Base-by-base conservation (phyloP, 2,113 vertebrate genomes). In the Actinemys pallida region DNA sequence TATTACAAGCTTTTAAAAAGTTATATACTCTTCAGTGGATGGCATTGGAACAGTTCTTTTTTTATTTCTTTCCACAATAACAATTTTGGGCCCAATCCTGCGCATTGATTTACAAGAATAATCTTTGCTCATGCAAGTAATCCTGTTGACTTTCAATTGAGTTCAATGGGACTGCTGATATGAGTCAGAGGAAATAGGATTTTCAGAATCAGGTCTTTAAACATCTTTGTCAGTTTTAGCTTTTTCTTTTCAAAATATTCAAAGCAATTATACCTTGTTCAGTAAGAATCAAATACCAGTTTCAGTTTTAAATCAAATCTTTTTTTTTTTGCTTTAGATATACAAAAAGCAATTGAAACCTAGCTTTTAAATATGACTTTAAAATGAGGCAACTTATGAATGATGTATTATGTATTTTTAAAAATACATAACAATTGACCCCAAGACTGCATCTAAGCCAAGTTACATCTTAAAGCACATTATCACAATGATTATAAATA, bases 61-160 rank as follows among this genome's bases (percentile, higher is more conserved):
- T 87, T 4, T 2, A 39, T 19, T 90, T 50, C 91, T 90, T 92
- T 47, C 81, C 4, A 1, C 35, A 86, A 57, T 80, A 85, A 65
- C 62, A 91, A 82, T 87, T 24, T 5, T 0, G 86, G 54, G 35
- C 83, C 84, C 47, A 14, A 31, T 89, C 78, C 84, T 42, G 2
- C 47, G 25, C 86, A 84, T 95, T 95, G 96, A 94, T 93, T 96
- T 14, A 39, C 35, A 75, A 31, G 11, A 31, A 45, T 24, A 75
- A 69, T 52, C 72, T 72, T 97, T 96, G 92, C 92, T 96, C 92
- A 1, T 88, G 81, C 79, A 89, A 95, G 54, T 90, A 92, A 96
- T 96, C 79, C 92, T 80, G 88, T 97, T 96, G 94, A 93, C 86
- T 97, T 96, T 72, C 94, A 90, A 95, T 97, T 95, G 94, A 91